Percentiles rank a stretch among this genome's conserved stretches.
These are phyloP conservation scores for Epizoanthus stellaris DNA, from an alignment of 92 coral and sea anemone species.

Conservation along the genomic window DNA sequence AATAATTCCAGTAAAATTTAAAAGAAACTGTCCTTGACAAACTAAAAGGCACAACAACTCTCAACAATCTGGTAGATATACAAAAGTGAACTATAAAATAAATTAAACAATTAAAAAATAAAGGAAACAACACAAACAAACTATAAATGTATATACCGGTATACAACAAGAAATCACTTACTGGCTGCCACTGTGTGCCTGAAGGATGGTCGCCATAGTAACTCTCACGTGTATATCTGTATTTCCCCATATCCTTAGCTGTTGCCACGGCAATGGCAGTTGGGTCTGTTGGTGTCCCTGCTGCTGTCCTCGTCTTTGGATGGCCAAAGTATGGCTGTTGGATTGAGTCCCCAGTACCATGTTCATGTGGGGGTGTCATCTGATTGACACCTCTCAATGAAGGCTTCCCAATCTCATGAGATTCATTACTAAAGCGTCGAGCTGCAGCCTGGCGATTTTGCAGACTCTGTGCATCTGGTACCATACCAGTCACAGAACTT, in stretches of 20 bases:
- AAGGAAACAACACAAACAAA: background rate
- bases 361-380: conserved; percentile 64
- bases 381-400: conserved; percentile 43
- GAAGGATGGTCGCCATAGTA: conserved; percentile 81
- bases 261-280: conserved; percentile 94
- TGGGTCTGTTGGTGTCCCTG: conserved; percentile 92
- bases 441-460: conserved; percentile 63
- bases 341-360: conserved; percentile 52
- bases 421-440: conserved; percentile 54
- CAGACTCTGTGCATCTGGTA: conserved; percentile 53
- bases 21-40: no score
- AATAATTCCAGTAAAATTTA: no score
- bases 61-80: no score
- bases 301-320: conserved; percentile 46
- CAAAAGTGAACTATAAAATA: background rate
- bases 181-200: conserved; percentile 99
- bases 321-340: conserved; percentile 56
- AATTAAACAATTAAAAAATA: background rate
- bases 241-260: conserved; percentile 85
- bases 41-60: no score
- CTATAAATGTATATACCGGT: background rate
- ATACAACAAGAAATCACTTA: conserved; percentile 36
- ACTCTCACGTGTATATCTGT: conserved; percentile 68
- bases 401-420: conserved; percentile 63
- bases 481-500: conserved; percentile 61